Evolutionary conservation across 2,888 invertebrate species (phyloP), one percentile per base, ranked within the genome.

Genomic region (Cinara cedri): DNA sequence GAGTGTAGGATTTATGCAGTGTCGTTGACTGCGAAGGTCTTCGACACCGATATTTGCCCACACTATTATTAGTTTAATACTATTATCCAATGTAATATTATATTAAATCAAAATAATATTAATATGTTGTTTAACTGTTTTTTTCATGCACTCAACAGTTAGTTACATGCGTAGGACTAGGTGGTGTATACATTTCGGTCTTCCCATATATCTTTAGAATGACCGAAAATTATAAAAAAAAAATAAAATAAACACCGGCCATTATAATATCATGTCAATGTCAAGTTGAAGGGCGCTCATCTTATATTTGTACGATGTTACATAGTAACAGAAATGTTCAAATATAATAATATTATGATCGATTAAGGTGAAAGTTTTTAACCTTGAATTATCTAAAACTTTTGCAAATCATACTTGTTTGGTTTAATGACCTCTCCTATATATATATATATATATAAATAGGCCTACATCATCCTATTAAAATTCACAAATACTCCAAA

Each of bases 21-120:
- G 60, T 60, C 60, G 60, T 60, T 72, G 72, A 72, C 72, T 72
- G 46, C 3, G 60, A 19, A 72, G 72, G 72, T 72, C 72, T 19
- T 72, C 72, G 72, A 72, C 72, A 46, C 44, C 24, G 60, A 46
- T 3, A 14, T 72, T 46, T 26, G 60, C 71, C 71, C 57, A 72
- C 71, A 72, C 70, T 70, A 34, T 54, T 70, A 55, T 70, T 55
- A n/a, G n/a, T n/a, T n/a, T n/a, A 54, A 13, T 24, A 3, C 9
- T 19, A n/a, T 51, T 49, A n/a, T 44, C 16, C 21, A 42, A 21
- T 44, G 42, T 49, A 46, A 16, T 14, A 21, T n/a, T n/a, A n/a
- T 19, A 21, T 71, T 71, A 55, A 14, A 71, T 9, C 54, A 16
- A 71, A 16, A 42, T 44, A 14, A 55, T 44, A 51, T 51, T 24